Conservation (phyloP, 2,888 invertebrate species). For the Drosophila testacea region DNA sequence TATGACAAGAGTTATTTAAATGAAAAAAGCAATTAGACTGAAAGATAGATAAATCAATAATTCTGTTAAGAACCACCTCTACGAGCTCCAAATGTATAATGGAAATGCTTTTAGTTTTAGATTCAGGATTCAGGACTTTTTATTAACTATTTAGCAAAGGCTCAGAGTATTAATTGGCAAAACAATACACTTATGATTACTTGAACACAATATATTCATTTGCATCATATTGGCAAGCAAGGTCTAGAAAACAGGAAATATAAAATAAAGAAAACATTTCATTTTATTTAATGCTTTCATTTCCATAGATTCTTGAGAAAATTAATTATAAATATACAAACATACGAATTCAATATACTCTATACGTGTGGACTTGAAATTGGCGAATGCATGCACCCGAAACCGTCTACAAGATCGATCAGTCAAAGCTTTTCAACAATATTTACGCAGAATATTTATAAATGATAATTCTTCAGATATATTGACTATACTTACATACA, state of each 20-base stretch:
- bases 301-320: slow-evolving; percentile 40
- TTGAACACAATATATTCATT: slow-evolving; percentile 34
- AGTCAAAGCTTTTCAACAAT: slow-evolving; percentile 66
- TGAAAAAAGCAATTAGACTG: neutral
- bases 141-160: neutral
- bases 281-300: slow-evolving; percentile 63
- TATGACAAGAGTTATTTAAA: neutral
- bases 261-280: slow-evolving; percentile 35
- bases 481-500: neutral
- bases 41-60: neutral
- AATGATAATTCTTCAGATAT: slow-evolving; percentile 1
- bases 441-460: slow-evolving; percentile 11
- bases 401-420: slow-evolving; percentile 82
- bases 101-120: neutral
- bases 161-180: slow-evolving; percentile 37
- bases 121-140: neutral
- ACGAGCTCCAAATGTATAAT: neutral
- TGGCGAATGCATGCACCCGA: slow-evolving; percentile 82
- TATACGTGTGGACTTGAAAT: slow-evolving; percentile 49
- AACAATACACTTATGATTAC: slow-evolving; percentile 41
- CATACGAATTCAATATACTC: slow-evolving; percentile 26
- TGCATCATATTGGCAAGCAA: slow-evolving; percentile 46
- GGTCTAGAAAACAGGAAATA: slow-evolving; percentile 18
- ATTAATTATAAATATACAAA: slow-evolving; percentile 31
- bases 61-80: neutral